These are phyloP conservation scores for Epirrita christyi DNA, from an alignment of 2,888 invertebrate genomes.

Conservation along the genomic window DNA sequence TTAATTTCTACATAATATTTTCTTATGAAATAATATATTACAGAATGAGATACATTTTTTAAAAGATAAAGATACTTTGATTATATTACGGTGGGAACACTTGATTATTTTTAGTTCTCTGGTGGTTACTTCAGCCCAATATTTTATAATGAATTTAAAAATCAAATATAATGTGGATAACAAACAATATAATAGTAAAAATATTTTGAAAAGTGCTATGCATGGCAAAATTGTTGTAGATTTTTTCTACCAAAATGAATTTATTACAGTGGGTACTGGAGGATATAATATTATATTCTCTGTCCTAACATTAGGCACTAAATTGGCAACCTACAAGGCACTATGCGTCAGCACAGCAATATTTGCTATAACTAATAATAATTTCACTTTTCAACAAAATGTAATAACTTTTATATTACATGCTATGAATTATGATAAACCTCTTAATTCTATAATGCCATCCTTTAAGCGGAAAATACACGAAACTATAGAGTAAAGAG, in stretches of 20 bases:
- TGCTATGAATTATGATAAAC: conserved; percentile 34
- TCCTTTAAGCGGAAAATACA: conserved; percentile 14
- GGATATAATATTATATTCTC: conserved; percentile 52
- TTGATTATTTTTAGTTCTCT: conserved; percentile 70
- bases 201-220: conserved; percentile 7
- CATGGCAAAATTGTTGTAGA: conserved; percentile 8
- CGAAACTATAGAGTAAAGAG: conserved; percentile 1
- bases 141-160: conserved; percentile 29
- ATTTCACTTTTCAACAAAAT: conserved; percentile 47
- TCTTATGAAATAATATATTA: conserved; percentile 60
- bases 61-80: conserved; percentile 71
- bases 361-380: conserved; percentile 69
- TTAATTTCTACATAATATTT: conserved; percentile 50
- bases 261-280: conserved; percentile 22
- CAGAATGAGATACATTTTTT: conserved; percentile 62
- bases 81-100: conserved; percentile 80
- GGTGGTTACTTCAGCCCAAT: conserved; percentile 70
- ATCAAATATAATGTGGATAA: conserved; percentile 3
- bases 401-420: conserved; percentile 38
- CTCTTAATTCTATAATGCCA: conserved; percentile 38
- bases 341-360: conserved; percentile 85
- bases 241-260: conserved; percentile 7
- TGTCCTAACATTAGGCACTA: conserved; percentile 82
- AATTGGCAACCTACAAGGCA: conserved; percentile 86
- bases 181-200: not conserved